These are phyloP conservation scores for Entomobrya multifasciata DNA, from an alignment of 2,888 invertebrate genomes.

Conservation along the genomic window DNA sequence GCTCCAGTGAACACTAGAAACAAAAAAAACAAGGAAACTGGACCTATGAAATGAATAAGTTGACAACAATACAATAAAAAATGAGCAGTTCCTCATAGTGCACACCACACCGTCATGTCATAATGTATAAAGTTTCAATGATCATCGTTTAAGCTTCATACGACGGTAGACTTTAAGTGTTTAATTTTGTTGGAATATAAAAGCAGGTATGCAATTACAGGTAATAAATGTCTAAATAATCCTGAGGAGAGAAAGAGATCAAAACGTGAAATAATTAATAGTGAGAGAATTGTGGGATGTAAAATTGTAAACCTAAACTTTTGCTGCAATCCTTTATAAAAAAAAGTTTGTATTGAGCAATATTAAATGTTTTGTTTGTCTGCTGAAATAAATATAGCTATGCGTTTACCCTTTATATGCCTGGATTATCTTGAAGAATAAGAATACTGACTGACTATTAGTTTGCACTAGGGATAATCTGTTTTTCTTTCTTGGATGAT, in stretches of 20 bases:
- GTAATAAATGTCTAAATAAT: constrained; percentile 42
- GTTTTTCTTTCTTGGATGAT: constrained; percentile 32
- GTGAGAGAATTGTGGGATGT: neutral
- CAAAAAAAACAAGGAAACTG: neutral
- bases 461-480: constrained; percentile 4
- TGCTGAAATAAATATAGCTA: neutral
- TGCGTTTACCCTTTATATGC: no score
- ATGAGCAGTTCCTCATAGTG: no score
- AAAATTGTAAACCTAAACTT: neutral
- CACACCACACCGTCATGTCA: no score
- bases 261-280: constrained; percentile 13
- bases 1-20: neutral
- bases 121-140: constrained; percentile 2
- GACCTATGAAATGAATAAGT: neutral
- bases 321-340: neutral
- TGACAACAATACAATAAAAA: neutral
- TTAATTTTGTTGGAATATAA: no score
- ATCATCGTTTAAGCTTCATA: neutral
- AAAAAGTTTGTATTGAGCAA: neutral
- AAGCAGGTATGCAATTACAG: constrained; percentile 40
- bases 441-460: neutral
- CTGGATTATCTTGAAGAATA: constrained; percentile 7
- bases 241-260: neutral
- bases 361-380: no score
- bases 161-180: neutral